A percentile compares a stretch with the other conserved stretches of the same genome.
phyloP scores from a whole-genome alignment of 2,888 invertebrate genomes.

The Abscondita cerata region DNA sequence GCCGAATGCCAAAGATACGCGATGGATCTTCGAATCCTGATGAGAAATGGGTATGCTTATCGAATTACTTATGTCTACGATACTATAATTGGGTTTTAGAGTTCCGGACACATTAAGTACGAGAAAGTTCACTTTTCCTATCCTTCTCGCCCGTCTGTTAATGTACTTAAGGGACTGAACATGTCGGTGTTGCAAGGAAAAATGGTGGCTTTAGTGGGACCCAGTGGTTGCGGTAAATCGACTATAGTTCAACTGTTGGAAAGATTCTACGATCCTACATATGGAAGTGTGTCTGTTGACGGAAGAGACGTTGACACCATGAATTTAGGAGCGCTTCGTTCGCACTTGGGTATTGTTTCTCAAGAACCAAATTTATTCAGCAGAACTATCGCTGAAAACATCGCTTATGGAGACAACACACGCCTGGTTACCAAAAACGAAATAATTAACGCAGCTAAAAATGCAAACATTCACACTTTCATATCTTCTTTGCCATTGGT shows the following conservation, averaged over 20 bases:
- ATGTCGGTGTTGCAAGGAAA: constrained; percentile 70
- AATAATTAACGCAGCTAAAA: constrained; percentile 78
- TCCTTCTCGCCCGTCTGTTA: constrained; percentile 75
- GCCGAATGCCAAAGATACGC: constrained; percentile 66
- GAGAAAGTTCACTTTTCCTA: constrained; percentile 75
- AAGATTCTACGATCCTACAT: constrained; percentile 80
- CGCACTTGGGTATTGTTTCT: constrained; percentile 86
- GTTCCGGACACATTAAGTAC: constrained; percentile 73
- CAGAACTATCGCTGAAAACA: constrained; percentile 87
- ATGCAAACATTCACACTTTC: constrained; percentile 89
- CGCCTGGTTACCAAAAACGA: constrained; percentile 71
- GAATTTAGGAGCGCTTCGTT: constrained; percentile 61
- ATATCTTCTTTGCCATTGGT: constrained; percentile 78
- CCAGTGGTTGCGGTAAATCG: constrained; percentile 89
- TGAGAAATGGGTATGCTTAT: constrained; percentile 51
- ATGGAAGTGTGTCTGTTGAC: constrained; percentile 64
- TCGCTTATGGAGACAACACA: constrained; percentile 87
- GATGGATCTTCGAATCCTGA: constrained; percentile 48
- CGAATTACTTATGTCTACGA: no score
- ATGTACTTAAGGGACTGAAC: constrained; percentile 71
- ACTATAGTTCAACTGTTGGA: constrained; percentile 85
- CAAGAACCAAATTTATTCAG: constrained; percentile 94
- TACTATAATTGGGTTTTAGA: constrained; percentile 38
- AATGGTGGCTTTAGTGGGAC: constrained; percentile 80
- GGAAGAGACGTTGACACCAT: constrained; percentile 47